Evolutionary conservation across 2,888 invertebrate species (phyloP).

Genomic region (Diaprepes abbreviatus): DNA sequence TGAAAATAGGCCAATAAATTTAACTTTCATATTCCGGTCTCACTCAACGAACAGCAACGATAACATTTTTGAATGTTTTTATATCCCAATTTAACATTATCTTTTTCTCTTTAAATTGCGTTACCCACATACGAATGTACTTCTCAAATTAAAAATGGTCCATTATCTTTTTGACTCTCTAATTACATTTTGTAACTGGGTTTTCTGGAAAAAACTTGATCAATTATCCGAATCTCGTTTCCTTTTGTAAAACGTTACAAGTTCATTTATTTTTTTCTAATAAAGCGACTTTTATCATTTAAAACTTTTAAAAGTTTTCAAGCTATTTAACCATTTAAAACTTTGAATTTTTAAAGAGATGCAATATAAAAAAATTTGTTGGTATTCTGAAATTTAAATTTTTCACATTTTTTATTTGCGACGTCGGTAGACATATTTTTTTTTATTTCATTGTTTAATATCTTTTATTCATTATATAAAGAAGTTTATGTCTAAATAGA

Average conservation of each 20-base stretch:
- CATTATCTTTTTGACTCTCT: background rate
- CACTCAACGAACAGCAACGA: background rate
- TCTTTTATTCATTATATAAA: no score
- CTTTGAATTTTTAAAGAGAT: no score
- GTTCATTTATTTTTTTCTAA: constrained; percentile 5
- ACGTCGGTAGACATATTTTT: no score
- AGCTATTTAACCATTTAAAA: no score
- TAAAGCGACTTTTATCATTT: background rate
- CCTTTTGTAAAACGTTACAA: constrained; percentile 8
- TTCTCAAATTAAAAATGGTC: constrained; percentile 1
- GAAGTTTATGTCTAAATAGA: no score
- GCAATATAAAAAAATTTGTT: no score
- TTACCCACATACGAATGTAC: constrained; percentile 1
- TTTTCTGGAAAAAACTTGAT: constrained; percentile 3
- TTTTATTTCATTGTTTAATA: no score
- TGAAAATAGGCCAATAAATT: background rate
- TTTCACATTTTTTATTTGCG: no score
- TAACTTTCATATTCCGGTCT: background rate
- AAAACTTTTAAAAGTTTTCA: no score
- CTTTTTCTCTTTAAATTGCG: background rate
- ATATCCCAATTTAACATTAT: constrained; percentile 4
- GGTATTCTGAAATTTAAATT: no score
- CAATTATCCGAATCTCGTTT: background rate
- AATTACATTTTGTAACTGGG: background rate
- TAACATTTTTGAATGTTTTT: background rate